These are phyloP conservation scores for Tychaedon coryphoeus DNA, from an alignment of 2,113 vertebrate species.

Conservation along the genomic window DNA sequence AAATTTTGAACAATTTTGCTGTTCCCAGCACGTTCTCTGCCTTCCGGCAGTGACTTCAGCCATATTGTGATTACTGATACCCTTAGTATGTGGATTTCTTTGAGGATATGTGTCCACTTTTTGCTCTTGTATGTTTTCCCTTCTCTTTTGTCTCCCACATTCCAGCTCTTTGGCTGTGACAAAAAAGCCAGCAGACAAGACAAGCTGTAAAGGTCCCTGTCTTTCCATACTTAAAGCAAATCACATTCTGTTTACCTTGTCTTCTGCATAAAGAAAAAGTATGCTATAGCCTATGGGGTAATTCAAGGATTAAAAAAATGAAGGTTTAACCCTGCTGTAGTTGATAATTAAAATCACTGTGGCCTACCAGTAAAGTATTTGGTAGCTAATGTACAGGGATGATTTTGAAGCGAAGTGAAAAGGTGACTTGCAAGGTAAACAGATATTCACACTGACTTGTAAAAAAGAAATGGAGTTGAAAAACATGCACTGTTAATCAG, in stretches of 20 bases:
- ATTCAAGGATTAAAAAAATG: neutral
- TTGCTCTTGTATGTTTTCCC: neutral
- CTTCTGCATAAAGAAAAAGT: neutral
- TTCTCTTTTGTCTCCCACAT: neutral
- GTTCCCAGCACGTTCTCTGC: neutral
- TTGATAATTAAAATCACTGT: neutral
- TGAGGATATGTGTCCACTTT: rapidly evolving
- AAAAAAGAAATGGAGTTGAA: neutral
- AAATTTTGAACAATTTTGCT: neutral
- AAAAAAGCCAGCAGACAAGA: neutral
- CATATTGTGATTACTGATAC: neutral
- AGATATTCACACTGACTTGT: neutral
- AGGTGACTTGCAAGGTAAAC: neutral
- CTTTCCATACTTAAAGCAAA: neutral
- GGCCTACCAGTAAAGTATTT: neutral
- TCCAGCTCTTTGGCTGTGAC: neutral
- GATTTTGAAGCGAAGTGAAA: neutral
- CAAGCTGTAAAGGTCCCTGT: neutral
- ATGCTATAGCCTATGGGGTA: neutral
- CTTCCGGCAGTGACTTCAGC: neutral
- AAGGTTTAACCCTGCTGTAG: neutral
- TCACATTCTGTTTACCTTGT: neutral
- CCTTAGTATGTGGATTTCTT: neutral
- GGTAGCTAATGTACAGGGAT: neutral
- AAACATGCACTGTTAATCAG: neutral